A percentile compares a stretch with the other conserved stretches of the same genome.
Evolutionary conservation across 2,797 vertebrate species (phyloP).

Genomic region (Balearica regulorum): DNA sequence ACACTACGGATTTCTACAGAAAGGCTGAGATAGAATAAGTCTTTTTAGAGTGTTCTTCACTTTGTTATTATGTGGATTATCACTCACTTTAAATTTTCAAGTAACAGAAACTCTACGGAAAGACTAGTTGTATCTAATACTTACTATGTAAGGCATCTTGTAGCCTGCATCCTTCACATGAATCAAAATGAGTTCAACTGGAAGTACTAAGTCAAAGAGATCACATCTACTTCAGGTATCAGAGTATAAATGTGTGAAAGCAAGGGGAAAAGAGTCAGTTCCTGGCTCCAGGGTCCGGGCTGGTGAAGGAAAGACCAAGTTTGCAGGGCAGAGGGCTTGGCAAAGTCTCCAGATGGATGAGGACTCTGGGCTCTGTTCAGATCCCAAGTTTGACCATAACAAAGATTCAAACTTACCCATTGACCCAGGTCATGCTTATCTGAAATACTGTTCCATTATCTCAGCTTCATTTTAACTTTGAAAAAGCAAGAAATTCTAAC

Average conservation of each 20-base stretch:
- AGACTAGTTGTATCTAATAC: not conserved
- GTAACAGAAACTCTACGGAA: not conserved
- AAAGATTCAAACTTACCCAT: not conserved
- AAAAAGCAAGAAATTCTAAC: not conserved
- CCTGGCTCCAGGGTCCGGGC: not conserved
- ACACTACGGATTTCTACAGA: not conserved
- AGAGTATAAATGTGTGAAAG: not conserved
- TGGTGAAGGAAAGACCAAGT: not conserved
- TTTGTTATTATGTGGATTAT: not conserved
- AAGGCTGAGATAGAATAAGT: not conserved
- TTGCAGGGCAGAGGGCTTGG: not conserved
- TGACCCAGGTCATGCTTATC: not conserved
- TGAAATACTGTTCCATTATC: not conserved
- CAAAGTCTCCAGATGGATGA: not conserved
- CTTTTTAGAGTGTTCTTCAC: not conserved
- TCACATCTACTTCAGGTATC: fast-evolving
- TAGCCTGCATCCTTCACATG: not conserved
- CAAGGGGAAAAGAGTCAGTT: not conserved
- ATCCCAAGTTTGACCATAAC: not conserved
- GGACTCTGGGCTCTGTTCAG: not conserved
- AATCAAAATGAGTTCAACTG: not conserved
- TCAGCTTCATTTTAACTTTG: not conserved
- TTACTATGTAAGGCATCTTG: not conserved
- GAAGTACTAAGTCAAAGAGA: not conserved
- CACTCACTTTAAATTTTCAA: not conserved